A percentile compares a stretch with the other conserved stretches of the same genome.
Conservation (phyloP, 2,888 invertebrate species). For the Rhorus exstirpatorius region DNA sequence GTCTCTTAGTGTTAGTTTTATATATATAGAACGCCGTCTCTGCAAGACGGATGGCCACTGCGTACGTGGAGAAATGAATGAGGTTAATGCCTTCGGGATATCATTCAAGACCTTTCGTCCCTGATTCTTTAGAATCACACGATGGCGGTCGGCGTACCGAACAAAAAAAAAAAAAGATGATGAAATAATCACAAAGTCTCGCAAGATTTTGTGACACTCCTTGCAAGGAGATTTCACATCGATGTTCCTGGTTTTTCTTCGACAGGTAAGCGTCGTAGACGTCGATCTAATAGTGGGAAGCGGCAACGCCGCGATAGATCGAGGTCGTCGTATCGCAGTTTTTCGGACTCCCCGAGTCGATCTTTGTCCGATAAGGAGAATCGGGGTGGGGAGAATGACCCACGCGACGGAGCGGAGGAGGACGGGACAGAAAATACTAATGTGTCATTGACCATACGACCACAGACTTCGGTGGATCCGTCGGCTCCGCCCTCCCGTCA, state of each 20-base stretch:
- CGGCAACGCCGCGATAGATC: conserved; percentile 16
- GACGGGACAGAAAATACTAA: neutral
- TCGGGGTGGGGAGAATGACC: neutral
- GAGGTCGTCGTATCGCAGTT: neutral
- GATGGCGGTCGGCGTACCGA: conserved; percentile 12
- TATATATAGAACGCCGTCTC: no score
- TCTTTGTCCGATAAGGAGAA: conserved; percentile 3
- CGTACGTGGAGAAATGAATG: no score
- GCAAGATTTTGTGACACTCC: no score
- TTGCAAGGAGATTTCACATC: no score
- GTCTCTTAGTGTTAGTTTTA: no score
- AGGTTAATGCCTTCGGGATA: no score
- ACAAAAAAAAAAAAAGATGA: neutral
- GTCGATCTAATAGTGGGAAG: conserved; percentile 11
- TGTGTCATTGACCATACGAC: neutral
- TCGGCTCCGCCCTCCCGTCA: neutral
- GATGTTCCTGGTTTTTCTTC: conserved; percentile 9
- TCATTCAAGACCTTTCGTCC: no score
- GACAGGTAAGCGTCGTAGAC: conserved; percentile 35
- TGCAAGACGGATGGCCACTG: no score
- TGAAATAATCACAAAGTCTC: neutral
- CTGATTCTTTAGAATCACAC: no score
- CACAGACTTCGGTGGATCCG: neutral
- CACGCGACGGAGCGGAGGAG: no score
- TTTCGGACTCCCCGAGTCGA: conserved; percentile 10